Base-by-base conservation (phyloP, 1,140 invertebrate species). In the Cydia pomonella region DNA sequence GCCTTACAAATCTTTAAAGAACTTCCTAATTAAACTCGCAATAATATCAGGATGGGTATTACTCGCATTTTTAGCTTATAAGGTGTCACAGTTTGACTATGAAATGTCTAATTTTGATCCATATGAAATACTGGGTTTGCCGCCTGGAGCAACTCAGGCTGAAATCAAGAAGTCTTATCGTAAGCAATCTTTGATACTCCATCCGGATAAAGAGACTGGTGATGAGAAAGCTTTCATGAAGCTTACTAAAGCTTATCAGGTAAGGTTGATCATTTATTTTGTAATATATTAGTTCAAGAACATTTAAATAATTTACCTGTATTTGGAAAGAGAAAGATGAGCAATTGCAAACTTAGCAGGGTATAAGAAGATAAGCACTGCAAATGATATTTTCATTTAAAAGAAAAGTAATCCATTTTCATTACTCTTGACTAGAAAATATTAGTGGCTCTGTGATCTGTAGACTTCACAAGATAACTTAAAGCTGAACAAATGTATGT, bases 41-140 rank as follows among this genome's bases (percentile, higher is more conserved):
- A 95, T 99, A 38, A 94, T 98, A 33, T 87, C 96, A 79, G 98
- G 98, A 75, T 99, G 99, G 99, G 92, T 96, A 5, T 88, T 98
- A 27, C 95, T 99, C 85, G 94, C 96, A 62, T 95, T 98, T 71
- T 93, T 99, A 74, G 97, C 97, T 1, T 99, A 99, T 89, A 99
- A 99, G 95, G 98, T 99, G 9, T 98, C 98, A 0, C 97, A 99
- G 92, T 98, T 99, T 93, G 98, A 99, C 87, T 98, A 99, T 94
- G 98, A 99, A 94, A 97, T 98, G 95, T 97, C 98, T 18, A 99
- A 99, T 92, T 99, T 99, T 95, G 99, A 99, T 95, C 99, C 99
- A 1, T 99, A 98, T 94, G 97, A 98, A 93, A 99, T 99, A 87
- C 94, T 99, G 33, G 96, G 96, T 73, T 94, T 99, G 81, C 96